Evolutionary conservation across 2,113 vertebrate species (phyloP), one percentile per base, ranked within the genome.

Genomic region (Marcusenius ussheri): DNA sequence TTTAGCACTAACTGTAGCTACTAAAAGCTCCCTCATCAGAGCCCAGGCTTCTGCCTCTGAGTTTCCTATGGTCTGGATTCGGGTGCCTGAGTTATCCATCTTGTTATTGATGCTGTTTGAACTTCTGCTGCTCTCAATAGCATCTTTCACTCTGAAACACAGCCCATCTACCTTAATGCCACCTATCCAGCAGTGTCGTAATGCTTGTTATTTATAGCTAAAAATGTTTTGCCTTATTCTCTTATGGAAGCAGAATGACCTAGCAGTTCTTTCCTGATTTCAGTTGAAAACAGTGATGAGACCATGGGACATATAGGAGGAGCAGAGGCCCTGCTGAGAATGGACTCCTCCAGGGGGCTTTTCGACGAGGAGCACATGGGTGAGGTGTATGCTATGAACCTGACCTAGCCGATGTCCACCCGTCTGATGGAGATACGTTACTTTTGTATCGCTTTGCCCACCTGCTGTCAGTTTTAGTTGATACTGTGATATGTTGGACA

Each of bases 241-340:
- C 21, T 47, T 84, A 46, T 9, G 39, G 24, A 47, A 84, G 45
- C 42, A 7, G 77, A 17, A 45, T 45, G 35, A 17, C 17, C 9
- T 47, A 24, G 11, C 7, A 46, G 39, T 24, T 24, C 45, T 47
- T 47, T 9, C 5, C 77, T 85, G 3, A 83, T 92, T 94, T 46
- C 80, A 98, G 98, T 98, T 93, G 98, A 98, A 84, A 97, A 96
- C 92, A 97, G 98, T 91, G 98, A 98, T 88, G 95, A 96, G 80
- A 97, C 96, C 53, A 97, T 98, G 95, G 97, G 98, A 95, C 98
- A 97, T 9, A 97, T 98, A 0, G 97, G 98, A 93, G 97, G 97
- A 91, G 97, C 98, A 24, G 97, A 98, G 93, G 97, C 97, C 0
- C 96, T 99, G 90, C 97, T 99, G 84, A 97, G 97, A 92, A 97